phyloP scores from a whole-genome alignment of 2,888 invertebrate species.

The Sphinx pinastri region DNA sequence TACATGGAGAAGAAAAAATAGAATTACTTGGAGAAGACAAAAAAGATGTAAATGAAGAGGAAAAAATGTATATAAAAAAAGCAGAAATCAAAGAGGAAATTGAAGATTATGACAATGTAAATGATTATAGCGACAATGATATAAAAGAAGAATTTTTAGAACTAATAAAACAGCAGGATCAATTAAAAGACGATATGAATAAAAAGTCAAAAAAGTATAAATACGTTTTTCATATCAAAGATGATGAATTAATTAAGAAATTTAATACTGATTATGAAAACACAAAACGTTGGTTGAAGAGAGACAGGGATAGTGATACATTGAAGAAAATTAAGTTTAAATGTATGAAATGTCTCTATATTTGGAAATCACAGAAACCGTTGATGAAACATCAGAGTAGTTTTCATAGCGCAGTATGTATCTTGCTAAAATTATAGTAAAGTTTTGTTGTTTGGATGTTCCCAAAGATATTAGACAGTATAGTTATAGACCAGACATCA shows the following conservation, averaged over 20 bases:
- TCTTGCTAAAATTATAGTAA: no score
- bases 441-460: no score
- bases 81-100: not conserved
- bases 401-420: not conserved
- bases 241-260: not conserved
- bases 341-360: not conserved
- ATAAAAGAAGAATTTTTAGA: not conserved
- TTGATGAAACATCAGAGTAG: not conserved
- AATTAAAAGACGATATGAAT: not conserved
- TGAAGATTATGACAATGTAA: not conserved
- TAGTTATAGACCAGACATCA: no score
- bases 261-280: not conserved
- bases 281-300: not conserved
- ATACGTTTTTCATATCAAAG: not conserved
- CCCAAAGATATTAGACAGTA: no score
- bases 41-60: not conserved
- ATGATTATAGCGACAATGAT: not conserved
- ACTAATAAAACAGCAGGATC: not conserved
- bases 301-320: not conserved
- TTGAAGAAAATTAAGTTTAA: not conserved
- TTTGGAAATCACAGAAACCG: not conserved
- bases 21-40: not conserved
- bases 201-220: not conserved
- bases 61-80: not conserved
- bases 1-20: not conserved